Percentiles rank a stretch among this genome's conserved stretches.
Conservation (phyloP, 2,888 invertebrate genomes). For the Listrodromus nycthemerus region DNA sequence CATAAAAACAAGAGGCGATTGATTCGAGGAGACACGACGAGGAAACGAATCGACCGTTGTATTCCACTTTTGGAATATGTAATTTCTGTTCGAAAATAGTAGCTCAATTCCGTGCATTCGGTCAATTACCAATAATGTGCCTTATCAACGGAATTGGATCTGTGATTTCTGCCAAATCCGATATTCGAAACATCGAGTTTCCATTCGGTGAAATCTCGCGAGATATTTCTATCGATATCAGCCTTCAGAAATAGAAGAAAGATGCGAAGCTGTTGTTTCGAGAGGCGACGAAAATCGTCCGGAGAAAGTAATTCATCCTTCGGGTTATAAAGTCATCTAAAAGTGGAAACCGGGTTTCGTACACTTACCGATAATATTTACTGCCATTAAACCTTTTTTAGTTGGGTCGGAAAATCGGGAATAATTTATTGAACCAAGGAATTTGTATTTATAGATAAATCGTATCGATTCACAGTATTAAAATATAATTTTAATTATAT, state of each 20-base stretch:
- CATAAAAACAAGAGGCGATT: not conserved
- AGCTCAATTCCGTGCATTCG: not conserved
- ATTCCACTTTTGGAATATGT: not conserved
- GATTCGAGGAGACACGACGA: not conserved
- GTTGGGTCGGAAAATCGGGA: not conserved
- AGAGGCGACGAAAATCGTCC: not conserved
- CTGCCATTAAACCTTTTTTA: not conserved
- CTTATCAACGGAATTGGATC: not conserved
- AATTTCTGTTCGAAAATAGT: not conserved
- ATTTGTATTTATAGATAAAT: not conserved
- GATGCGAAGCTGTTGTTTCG: not conserved
- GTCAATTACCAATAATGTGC: not conserved
- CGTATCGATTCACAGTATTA: not conserved
- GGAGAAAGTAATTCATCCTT: not conserved
- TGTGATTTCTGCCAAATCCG: slow-evolving; percentile 57
- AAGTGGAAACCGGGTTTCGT: not conserved
- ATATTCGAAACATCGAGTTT: slow-evolving; percentile 37
- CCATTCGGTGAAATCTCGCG: slow-evolving; percentile 63
- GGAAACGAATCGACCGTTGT: not conserved
- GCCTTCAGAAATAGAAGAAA: not conserved
- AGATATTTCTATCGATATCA: slow-evolving; percentile 48
- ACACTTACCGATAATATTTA: not conserved
- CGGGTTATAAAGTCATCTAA: not conserved
- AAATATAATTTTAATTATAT: not conserved
- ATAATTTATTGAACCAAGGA: not conserved